phyloP scores from a whole-genome alignment of 1,140 invertebrate genomes.

The Temnothorax nylanderi region DNA sequence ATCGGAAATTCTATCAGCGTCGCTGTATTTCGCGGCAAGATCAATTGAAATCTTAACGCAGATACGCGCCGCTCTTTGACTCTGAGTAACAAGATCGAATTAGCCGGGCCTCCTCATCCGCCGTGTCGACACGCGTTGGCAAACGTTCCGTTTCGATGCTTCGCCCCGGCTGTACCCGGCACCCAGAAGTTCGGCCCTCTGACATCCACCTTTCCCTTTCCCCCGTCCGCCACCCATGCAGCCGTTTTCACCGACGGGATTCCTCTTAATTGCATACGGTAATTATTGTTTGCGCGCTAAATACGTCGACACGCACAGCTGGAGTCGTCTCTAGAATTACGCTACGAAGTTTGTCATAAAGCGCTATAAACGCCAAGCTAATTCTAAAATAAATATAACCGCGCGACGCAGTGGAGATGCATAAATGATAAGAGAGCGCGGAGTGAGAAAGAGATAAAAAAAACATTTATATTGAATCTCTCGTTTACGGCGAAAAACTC shows the following conservation, averaged over 20 bases:
- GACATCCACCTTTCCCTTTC: constrained; percentile 42
- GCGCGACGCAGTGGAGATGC: no score
- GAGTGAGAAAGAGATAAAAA: neutral
- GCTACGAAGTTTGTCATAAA: constrained; percentile 41
- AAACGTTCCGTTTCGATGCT: constrained; percentile 64
- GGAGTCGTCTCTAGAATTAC: constrained; percentile 4
- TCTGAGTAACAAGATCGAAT: constrained; percentile 67
- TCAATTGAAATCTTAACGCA: constrained; percentile 57
- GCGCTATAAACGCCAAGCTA: neutral
- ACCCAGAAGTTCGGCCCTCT: constrained; percentile 59
- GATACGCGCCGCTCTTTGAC: constrained; percentile 39
- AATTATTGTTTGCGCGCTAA: constrained; percentile 77
- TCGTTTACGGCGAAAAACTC: no score
- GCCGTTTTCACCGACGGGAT: constrained; percentile 20
- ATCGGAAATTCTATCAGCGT: neutral
- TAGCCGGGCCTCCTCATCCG: constrained; percentile 66
- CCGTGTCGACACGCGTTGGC: constrained; percentile 56
- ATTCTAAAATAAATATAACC: constrained; percentile 15
- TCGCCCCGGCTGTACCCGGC: constrained; percentile 20
- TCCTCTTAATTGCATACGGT: constrained; percentile 77
- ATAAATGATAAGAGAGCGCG: neutral
- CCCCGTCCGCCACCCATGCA: neutral
- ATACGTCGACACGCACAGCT: constrained; percentile 56
- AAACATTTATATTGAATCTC: neutral
- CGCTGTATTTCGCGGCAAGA: constrained; percentile 35